Conservation (phyloP, 35 echinoderm and acorn worm species). For the Stichopus chloronotus region DNA sequence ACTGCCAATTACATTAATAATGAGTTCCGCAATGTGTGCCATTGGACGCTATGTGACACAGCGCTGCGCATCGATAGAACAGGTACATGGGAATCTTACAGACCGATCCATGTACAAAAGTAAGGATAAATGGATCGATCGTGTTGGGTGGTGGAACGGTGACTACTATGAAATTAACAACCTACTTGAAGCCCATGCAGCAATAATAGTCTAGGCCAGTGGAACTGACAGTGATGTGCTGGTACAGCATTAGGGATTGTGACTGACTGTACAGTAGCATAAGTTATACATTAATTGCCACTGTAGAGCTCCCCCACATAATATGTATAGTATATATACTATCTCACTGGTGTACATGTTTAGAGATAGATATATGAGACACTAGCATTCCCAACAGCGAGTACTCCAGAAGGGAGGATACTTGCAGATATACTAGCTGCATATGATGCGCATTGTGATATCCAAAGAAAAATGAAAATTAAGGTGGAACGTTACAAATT, state of each 20-base stretch:
- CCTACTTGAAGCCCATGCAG: neutral
- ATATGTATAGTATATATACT: neutral
- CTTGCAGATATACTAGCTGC: no score
- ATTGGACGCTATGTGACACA: no score
- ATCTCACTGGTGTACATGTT: no score
- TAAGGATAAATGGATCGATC: neutral
- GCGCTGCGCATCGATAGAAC: neutral
- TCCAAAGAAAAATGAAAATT: slow-evolving; percentile 28
- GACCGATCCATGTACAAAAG: neutral
- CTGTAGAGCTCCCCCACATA: neutral
- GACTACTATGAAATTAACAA: neutral
- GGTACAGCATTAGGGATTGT: neutral
- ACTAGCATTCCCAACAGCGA: no score
- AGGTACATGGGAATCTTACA: neutral
- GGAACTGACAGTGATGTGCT: neutral
- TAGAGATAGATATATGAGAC: no score
- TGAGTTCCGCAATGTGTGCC: no score
- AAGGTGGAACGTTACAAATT: neutral
- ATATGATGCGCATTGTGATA: neutral
- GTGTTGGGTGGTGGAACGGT: neutral
- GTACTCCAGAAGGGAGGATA: no score
- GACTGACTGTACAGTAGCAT: no score
- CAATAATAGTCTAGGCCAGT: neutral
- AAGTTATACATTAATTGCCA: neutral
- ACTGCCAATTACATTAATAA: no score